Conservation (phyloP, 2,888 invertebrate genomes). For the Masnerella sp. region DNA sequence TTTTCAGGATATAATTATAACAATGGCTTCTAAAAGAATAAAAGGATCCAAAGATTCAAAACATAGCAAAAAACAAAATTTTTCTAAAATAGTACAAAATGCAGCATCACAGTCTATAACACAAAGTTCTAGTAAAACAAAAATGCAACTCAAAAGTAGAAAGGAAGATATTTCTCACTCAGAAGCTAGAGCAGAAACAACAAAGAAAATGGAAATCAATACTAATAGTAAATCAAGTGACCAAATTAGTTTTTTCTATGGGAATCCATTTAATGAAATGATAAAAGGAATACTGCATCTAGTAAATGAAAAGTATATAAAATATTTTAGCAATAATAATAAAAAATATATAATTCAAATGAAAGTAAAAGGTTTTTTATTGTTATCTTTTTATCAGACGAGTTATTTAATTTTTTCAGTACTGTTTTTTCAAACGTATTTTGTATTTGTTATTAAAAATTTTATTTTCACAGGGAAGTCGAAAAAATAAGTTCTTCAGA, state of each 20-base stretch:
- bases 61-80: conserved; percentile 33
- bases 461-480: conserved; percentile 83
- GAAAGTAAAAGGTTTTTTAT: no score
- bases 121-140: conserved; percentile 65
- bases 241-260: conserved; percentile 87
- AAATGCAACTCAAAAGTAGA: conserved; percentile 14
- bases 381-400: no score
- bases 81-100: conserved; percentile 31
- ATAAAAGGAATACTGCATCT: conserved; percentile 98
- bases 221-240: conserved; percentile 40
- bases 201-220: conserved; percentile 22
- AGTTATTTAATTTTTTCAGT: no score
- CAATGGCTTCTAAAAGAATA: conserved; percentile 48
- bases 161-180: conserved; percentile 16
- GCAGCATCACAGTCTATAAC: no score
- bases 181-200: conserved; percentile 25
- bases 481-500: conserved; percentile 84
- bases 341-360: no score
- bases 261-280: conserved; percentile 97
- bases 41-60: conserved; percentile 45
- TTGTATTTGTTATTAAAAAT: no score
- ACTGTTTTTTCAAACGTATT: no score
- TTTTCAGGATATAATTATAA: no score
- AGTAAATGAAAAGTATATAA: conserved; percentile 97
- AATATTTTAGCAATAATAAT: no score